phyloP scores from a whole-genome alignment of 2,888 invertebrate genomes.

The Liopterus haemorrhoidalis region DNA sequence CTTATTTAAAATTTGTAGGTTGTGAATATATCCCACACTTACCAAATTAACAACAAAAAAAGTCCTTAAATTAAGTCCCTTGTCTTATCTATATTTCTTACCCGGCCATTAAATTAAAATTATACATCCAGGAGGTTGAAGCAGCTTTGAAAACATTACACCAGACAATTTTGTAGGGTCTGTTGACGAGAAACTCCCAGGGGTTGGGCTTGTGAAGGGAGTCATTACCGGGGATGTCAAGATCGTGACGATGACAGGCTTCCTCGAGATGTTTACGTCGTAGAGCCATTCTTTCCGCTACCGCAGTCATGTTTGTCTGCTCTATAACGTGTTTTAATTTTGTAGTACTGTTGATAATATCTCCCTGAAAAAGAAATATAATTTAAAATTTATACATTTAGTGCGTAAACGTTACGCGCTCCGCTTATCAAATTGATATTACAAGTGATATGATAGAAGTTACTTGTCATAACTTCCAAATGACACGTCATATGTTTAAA shows the following conservation, averaged over 20 bases:
- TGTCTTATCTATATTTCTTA: too few relatives aligned
- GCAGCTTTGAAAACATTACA: constrained; percentile 79
- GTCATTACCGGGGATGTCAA: constrained; percentile 55
- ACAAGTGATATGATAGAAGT: too few relatives aligned
- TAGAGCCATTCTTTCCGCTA: constrained; percentile 54
- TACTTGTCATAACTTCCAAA: too few relatives aligned
- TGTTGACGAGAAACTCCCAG: constrained; percentile 80
- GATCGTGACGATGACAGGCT: constrained; percentile 56
- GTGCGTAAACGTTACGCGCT: too few relatives aligned
- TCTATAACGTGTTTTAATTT: constrained; percentile 24
- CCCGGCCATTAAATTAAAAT: constrained; percentile 80
- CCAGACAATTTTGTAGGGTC: constrained; percentile 76
- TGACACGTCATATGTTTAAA: too few relatives aligned
- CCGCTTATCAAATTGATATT: too few relatives aligned
- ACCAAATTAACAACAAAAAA: too few relatives aligned
- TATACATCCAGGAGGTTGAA: constrained; percentile 90
- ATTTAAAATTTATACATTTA: constrained; percentile 10
- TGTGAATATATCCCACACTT: too few relatives aligned
- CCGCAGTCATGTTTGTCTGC: constrained; percentile 53
- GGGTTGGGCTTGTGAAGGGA: constrained; percentile 66
- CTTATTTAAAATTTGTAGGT: too few relatives aligned
- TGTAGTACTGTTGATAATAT: constrained; percentile 32
- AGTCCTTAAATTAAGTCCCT: too few relatives aligned
- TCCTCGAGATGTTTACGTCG: constrained; percentile 54
- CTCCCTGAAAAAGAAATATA: constrained; percentile 26